Evolutionary conservation across 23 tunicate genomes (phyloP), one percentile per base, ranked within the genome.

Genomic region (Halocynthia roretzi): DNA sequence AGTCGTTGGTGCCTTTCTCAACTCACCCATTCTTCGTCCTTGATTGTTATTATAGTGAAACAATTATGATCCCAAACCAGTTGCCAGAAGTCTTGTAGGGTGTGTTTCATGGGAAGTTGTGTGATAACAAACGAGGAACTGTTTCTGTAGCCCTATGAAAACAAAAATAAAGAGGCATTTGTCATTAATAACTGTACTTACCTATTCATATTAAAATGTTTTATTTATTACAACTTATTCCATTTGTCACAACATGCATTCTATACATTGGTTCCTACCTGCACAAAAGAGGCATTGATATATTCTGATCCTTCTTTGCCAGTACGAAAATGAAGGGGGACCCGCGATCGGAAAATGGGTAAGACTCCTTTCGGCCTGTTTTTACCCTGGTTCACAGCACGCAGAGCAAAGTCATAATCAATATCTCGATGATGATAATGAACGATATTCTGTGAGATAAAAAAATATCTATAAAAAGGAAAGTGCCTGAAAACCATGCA

Each of bases 31-130:
- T 84, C 80, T 8, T 80, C 52, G 78, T 91, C 97, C 8, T 72
- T 51, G 48, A 91, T 72, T 2, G 97, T 91, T 64, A 91, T 57
- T n/a, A 91, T 71, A 0, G 71, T 61, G 11, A 87, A 67, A 63
- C 90, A 82, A 50, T 91, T 91, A 61, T 77, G 77, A 68, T 91
- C 97, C 97, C 97, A 91, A 12, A 91, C 75, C 8, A 91, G 77
- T 54, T 81, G 89, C 97, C 97, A 91, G 81, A 91, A 91, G 61
- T 91, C 97, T 55, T 77, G 82, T 49, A 72, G 62, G 8, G 97
- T 91, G 56, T 78, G 65, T n/a, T 66, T 54, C 54, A 91, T 23
- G 8, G 97, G 97, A 2, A 91, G 69, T 68, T 91, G 97, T 50
- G 97, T 85, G 5, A 91, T 58, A 18, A 91, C 82, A 72, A 81